Conservation (phyloP, 2,113 vertebrate species). For the Martes martes region DNA sequence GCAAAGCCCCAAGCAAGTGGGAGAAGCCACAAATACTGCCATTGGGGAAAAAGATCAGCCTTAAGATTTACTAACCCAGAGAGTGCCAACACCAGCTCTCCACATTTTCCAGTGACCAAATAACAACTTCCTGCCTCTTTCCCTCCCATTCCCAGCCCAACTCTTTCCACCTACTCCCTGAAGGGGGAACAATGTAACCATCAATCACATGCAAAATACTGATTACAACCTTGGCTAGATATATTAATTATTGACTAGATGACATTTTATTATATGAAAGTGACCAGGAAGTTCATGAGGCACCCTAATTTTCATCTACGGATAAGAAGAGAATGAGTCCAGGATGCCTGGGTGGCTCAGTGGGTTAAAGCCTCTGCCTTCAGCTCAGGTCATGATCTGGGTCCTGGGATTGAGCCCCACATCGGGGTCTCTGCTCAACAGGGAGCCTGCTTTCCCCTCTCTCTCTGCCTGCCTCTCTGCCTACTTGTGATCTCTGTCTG, state of each 20-base stretch:
- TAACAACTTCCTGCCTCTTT: neutral
- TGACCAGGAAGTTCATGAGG: neutral
- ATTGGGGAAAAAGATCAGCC: neutral
- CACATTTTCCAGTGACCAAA: neutral
- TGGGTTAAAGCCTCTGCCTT: too few species aligned
- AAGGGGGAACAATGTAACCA: neutral
- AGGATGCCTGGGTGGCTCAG: too few species aligned
- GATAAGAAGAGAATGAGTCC: neutral
- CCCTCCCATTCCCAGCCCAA: neutral
- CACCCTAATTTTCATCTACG: neutral
- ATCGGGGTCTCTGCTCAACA: too few species aligned
- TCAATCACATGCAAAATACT: neutral
- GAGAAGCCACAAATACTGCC: neutral
- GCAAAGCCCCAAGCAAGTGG: neutral
- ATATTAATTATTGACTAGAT: neutral
- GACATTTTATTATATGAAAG: neutral
- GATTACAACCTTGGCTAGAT: neutral
- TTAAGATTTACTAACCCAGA: neutral
- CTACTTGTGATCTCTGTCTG: too few species aligned
- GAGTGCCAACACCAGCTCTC: neutral
- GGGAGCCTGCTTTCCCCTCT: too few species aligned
- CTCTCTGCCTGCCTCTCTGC: too few species aligned
- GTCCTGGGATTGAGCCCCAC: too few species aligned
- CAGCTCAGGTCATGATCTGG: too few species aligned
- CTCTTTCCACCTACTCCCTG: neutral